Evolutionary conservation across 2,888 invertebrate genomes (phyloP).

Genomic region (Erannis defoliaria): DNA sequence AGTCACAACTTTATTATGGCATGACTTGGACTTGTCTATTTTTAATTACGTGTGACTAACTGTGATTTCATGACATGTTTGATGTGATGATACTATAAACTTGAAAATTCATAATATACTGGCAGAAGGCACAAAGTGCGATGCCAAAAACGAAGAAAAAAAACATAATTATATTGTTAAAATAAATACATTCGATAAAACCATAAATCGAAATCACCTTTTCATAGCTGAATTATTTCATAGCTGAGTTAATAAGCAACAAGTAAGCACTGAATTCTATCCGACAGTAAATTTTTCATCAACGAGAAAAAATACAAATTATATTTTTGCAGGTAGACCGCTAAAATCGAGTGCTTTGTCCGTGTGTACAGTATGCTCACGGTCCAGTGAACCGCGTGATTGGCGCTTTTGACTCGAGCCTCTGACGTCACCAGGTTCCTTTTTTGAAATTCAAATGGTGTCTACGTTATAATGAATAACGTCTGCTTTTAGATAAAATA

Average conservation of each 20-base stretch:
- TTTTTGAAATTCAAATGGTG: slow-evolving; percentile 21
- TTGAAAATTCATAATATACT: too few species aligned
- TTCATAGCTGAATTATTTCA: background rate
- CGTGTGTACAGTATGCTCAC: slow-evolving; percentile 43
- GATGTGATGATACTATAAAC: too few species aligned
- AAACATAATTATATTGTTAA: too few species aligned
- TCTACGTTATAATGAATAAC: slow-evolving; percentile 5
- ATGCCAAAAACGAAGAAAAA: too few species aligned
- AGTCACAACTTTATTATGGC: too few species aligned
- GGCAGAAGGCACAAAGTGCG: too few species aligned
- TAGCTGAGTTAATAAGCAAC: background rate
- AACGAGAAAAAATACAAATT: background rate
- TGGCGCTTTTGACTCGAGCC: slow-evolving; percentile 48
- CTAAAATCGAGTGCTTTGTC: slow-evolving; percentile 24
- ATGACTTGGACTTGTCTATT: too few species aligned
- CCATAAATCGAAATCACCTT: background rate
- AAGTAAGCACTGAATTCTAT: background rate
- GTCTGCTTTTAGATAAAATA: slow-evolving; percentile 1
- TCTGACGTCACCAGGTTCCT: slow-evolving; percentile 32
- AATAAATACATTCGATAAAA: too few species aligned
- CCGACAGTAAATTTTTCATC: background rate
- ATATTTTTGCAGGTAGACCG: slow-evolving; percentile 8
- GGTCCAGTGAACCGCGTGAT: slow-evolving; percentile 57
- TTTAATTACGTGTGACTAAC: too few species aligned
- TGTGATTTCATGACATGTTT: too few species aligned